Evolutionary conservation across 2,888 invertebrate genomes (phyloP), one percentile per base, ranked within the genome.

Genomic region (Mythimna pallens): DNA sequence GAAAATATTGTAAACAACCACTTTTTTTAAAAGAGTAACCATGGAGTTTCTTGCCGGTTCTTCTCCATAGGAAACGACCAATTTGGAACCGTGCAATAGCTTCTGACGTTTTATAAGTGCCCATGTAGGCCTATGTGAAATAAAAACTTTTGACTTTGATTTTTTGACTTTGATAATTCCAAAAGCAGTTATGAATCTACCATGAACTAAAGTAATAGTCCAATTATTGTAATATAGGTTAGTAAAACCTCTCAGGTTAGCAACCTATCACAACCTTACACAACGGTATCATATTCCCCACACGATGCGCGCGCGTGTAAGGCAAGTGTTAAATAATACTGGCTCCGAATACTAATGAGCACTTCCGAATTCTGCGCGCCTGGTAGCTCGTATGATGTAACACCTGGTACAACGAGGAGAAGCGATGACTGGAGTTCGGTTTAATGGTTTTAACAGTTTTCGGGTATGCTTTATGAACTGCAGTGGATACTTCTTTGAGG

Each of bases 311-410:
- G 69, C 79, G 52, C 80, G 65, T 81, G 80, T 81, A 70, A 58
- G 67, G 62, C 25, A 80, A 82, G 80, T 81, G 80, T 74, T 82
- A 65, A 81, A 82, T 67, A 66, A 58, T 79, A 81, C 80, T 40
- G 10, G n/a, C 34, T 34, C 30, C 22, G 80, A 79, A 82, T 81
- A 81, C 67, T 74, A 82, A 81, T 54, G 50, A 81, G 30, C 43
- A 58, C 66, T 81, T 81, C 82, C 78, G 66, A 81, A 81, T 81
- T 79, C 70, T 82, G 69, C 17, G 59, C 66, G 79, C 80, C 80
- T 83, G 61, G 79, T 82, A 70, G 4, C n/a, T 47, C 14, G 14
- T 12, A 59, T 82, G 73, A 82, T 82, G 79, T 78, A 82, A 80
- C 62, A 5, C 17, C 55, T 30, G 22, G 40, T 72, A 66, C 40